These are phyloP conservation scores for Prenolepis imparis DNA, from an alignment of 2,888 invertebrate genomes.

Conservation along the genomic window DNA sequence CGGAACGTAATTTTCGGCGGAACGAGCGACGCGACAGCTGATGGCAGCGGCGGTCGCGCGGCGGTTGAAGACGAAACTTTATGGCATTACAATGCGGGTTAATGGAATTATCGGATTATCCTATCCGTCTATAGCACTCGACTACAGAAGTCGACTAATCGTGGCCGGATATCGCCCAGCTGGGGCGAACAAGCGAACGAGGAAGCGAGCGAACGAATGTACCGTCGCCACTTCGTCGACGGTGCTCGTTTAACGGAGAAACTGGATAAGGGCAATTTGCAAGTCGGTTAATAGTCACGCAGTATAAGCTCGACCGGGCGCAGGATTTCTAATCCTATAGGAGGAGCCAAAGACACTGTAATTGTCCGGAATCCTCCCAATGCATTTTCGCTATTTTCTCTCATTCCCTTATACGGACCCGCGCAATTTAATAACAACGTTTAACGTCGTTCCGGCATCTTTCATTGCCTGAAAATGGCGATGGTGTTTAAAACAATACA, in stretches of 20 bases:
- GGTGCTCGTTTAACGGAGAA: constrained; percentile 66
- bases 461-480: background rate
- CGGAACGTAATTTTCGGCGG: constrained; percentile 35
- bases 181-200: constrained; percentile 41
- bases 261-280: constrained; percentile 78
- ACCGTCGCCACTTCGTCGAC: constrained; percentile 30
- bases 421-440: constrained; percentile 10
- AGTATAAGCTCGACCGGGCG: constrained; percentile 55
- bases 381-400: background rate
- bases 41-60: constrained; percentile 33
- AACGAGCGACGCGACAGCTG: constrained; percentile 35
- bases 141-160: constrained; percentile 43
- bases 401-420: background rate
- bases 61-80: constrained; percentile 66
- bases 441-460: background rate
- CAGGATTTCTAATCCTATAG: constrained; percentile 58
- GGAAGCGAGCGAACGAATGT: constrained; percentile 30
- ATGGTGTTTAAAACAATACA: background rate
- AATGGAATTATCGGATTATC: constrained; percentile 74
- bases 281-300: constrained; percentile 73
- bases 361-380: constrained; percentile 17
- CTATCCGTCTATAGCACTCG: constrained; percentile 39
- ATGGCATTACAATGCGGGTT: constrained; percentile 65
- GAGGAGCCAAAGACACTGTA: constrained; percentile 52
- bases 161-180: constrained; percentile 34